Percentiles rank a stretch among this genome's conserved stretches.
phyloP scores from a whole-genome alignment of 2,888 invertebrate species.

The Coelopa pilipes region DNA sequence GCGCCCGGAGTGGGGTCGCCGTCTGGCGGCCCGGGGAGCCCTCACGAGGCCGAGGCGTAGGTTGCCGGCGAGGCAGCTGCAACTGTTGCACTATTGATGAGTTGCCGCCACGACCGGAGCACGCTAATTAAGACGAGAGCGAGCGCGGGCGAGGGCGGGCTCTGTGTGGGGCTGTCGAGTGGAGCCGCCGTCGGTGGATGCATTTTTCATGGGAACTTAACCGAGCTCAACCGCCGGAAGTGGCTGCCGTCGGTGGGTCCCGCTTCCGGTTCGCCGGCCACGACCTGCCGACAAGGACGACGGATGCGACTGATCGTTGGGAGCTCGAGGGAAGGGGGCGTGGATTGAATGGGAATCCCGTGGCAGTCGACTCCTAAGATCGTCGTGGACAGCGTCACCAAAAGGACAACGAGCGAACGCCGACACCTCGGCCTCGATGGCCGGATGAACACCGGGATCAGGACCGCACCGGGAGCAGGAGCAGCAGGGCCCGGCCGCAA shows the following conservation, averaged over 20 bases:
- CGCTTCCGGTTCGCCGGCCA: too few species aligned
- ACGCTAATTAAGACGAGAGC: constrained; percentile 22
- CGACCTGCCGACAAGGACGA: too few species aligned
- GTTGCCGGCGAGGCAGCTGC: constrained; percentile 17
- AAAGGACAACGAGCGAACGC: too few species aligned
- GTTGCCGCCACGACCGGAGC: constrained; percentile 7
- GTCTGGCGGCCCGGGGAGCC: not conserved
- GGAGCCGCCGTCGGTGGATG: not conserved
- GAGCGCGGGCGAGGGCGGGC: not conserved
- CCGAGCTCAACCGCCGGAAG: not conserved
- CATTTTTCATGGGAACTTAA: constrained; percentile 10
- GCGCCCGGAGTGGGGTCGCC: too few species aligned
- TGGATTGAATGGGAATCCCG: too few species aligned
- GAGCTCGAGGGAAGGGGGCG: too few species aligned
- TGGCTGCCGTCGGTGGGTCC: not conserved
- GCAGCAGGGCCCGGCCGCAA: not conserved
- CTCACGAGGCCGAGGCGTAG: not conserved
- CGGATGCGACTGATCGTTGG: too few species aligned
- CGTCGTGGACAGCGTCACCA: too few species aligned
- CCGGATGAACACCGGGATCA: too few species aligned
- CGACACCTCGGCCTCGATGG: too few species aligned
- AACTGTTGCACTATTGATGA: constrained; percentile 33
- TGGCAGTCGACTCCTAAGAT: too few species aligned
- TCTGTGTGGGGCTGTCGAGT: not conserved
- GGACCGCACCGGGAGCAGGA: too few species aligned